Evolutionary conservation across 1,140 invertebrate species (phyloP), one percentile per base, ranked within the genome.

Genomic region (Mizuhopecten yessoensis): DNA sequence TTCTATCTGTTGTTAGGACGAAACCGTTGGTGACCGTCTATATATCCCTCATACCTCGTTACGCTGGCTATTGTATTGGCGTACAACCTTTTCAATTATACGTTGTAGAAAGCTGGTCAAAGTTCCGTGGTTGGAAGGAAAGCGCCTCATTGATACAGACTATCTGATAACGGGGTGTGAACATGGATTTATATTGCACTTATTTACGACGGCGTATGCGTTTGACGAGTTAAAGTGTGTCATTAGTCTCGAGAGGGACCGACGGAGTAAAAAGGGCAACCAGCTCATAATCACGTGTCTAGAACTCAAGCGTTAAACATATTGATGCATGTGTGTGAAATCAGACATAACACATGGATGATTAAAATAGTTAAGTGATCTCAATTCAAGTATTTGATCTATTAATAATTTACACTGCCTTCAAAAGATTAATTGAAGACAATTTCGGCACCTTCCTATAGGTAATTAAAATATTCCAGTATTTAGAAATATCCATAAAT

Each of bases 161-260:
- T 29, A n/a, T 75, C 57, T 75, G 57, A 75, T 75, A 75, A 75
- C n/a, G n/a, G 57, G 57, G 57, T 75, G 57, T 75, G 57, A 75
- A 75, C 57, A 29, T 29, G 23, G 57, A 75, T 75, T 75, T 75
- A 75, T 75, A 75, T 75, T 75, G 57, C n/a, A 75, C 57, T 75
- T 17, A 75, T 75, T 75, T 75, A 75, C 57, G 57, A 75, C 17
- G 57, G 57, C 57, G 57, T 23, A 75, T 75, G 15, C 17, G 57
- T n/a, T 75, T 1, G n/a, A n/a, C 57, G 1, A 75, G 57, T 75
- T n/a, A 75, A 75, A 75, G 57, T 29, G 57, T 75, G 57, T 75
- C 15, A 75, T 29, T 75, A 75, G 57, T 75, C 57, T n/a, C 57
- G n/a, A 75, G 57, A 23, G 57, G 57, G 11, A 75, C 57, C n/a